Conservation (phyloP, 2,113 vertebrate genomes). For the Cyanoderma ruficeps region DNA sequence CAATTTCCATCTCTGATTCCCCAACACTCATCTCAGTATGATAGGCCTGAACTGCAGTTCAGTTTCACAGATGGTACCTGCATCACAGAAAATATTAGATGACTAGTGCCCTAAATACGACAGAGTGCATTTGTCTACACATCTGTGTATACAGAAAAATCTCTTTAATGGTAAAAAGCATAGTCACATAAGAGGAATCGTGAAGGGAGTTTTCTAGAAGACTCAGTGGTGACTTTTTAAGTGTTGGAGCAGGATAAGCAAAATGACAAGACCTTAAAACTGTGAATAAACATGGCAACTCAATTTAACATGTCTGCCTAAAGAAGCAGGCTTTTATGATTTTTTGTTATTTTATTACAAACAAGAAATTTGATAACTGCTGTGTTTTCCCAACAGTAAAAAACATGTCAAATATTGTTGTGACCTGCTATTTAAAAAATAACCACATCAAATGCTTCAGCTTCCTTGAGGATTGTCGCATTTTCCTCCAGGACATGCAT, state of each 20-base stretch:
- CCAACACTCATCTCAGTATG: background rate
- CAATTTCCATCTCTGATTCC: background rate
- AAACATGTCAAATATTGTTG: background rate
- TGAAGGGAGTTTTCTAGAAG: background rate
- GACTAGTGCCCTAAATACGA: slow-evolving; percentile 35
- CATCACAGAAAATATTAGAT: background rate
- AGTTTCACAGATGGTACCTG: slow-evolving; percentile 48
- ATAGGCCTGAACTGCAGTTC: slow-evolving; percentile 15
- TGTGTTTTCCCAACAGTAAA: background rate
- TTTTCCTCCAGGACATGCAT: background rate
- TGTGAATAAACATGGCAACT: background rate
- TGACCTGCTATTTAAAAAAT: background rate
- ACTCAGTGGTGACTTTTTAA: background rate
- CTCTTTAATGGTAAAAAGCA: slow-evolving; percentile 5
- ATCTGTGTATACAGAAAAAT: background rate
- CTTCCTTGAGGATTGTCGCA: background rate
- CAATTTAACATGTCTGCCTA: background rate
- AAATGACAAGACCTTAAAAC: background rate
- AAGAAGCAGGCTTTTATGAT: background rate
- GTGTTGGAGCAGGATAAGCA: background rate
- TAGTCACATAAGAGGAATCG: background rate
- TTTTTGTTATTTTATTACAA: background rate
- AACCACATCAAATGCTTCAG: background rate
- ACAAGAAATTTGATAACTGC: background rate
- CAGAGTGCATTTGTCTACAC: slow-evolving; percentile 8